phyloP scores from a whole-genome alignment of 1,140 invertebrate species.

The Ooceraea biroi region DNA sequence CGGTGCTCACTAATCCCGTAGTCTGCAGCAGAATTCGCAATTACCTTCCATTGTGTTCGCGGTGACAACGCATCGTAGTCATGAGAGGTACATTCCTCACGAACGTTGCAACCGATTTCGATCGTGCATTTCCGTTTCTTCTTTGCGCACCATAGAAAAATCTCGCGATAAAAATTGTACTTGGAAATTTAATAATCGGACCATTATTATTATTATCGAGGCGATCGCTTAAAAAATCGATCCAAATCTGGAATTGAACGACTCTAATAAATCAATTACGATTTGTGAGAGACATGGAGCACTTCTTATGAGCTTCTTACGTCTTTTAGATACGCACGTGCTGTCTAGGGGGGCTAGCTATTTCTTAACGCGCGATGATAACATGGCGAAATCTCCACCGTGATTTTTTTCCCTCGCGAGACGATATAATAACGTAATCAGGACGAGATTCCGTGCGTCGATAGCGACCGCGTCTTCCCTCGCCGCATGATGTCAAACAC shows the following conservation, averaged over 20 bases:
- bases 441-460: conserved; percentile 13
- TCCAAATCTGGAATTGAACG: neutral
- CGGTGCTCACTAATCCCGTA: conserved; percentile 27
- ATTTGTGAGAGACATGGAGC: neutral
- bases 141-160: neutral
- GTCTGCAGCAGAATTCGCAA: conserved; percentile 26
- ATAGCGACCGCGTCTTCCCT: conserved; percentile 14
- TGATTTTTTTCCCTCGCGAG: neutral
- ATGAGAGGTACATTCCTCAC: conserved; percentile 43
- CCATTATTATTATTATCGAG: neutral
- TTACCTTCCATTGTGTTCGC: conserved; percentile 40
- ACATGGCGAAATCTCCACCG: conserved; percentile 24
- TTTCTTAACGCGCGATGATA: conserved; percentile 8
- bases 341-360: neutral
- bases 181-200: conserved; percentile 16
- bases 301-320: neutral
- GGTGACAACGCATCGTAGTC: conserved; percentile 39
- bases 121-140: neutral
- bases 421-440: conserved; percentile 28
- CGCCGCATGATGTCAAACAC: neutral
- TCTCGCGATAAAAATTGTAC: neutral
- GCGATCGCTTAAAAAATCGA: neutral
- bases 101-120: conserved; percentile 47
- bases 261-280: neutral
- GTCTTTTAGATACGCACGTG: neutral